Evolutionary conservation across 2,113 vertebrate species (phyloP).

Genomic region (Dicerorhinus sumatrensis): DNA sequence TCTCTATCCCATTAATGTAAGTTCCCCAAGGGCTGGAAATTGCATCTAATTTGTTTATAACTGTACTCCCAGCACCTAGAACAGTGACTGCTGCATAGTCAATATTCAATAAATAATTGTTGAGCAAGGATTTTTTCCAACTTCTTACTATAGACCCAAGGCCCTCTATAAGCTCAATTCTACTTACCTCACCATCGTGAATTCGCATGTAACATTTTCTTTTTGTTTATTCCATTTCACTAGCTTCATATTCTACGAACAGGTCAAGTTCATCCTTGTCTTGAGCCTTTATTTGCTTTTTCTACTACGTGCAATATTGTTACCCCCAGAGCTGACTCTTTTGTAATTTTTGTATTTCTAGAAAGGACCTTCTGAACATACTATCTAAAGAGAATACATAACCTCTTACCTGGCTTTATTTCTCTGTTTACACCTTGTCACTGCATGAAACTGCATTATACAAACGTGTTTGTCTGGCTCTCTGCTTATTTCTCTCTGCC

Average conservation of each 20-base stretch:
- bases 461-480: background rate
- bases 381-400: background rate
- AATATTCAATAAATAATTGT: background rate
- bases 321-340: background rate
- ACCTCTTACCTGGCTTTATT: background rate
- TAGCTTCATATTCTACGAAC: background rate
- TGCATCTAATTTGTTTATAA: background rate
- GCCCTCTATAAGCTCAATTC: background rate
- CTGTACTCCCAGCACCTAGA: background rate
- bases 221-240: background rate
- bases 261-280: background rate
- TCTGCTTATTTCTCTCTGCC: background rate
- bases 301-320: background rate
- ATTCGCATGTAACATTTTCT: background rate
- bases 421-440: background rate
- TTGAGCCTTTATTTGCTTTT: background rate
- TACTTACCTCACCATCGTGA: background rate
- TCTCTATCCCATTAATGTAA: background rate
- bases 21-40: background rate
- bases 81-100: background rate
- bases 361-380: background rate
- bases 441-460: background rate
- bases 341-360: background rate
- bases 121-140: background rate
- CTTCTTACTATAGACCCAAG: background rate